phyloP scores from a whole-genome alignment of 2,113 vertebrate species.

The Astatoreochromis straeleni region DNA sequence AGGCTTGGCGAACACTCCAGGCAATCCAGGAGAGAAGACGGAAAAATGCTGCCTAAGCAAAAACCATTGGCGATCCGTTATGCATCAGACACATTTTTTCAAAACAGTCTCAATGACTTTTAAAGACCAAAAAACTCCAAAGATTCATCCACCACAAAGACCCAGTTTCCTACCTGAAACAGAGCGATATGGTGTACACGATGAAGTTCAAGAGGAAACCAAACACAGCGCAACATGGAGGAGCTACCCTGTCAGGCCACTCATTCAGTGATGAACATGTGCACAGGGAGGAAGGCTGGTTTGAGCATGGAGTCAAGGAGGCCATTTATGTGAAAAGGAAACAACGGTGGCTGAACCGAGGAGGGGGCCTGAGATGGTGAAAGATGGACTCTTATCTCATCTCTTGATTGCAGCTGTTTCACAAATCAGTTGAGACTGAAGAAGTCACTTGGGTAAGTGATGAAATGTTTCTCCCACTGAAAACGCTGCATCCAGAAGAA shows the following conservation, averaged over 20 bases:
- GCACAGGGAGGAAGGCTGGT: not conserved
- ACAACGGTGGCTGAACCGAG: fast-evolving
- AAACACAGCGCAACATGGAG: not conserved
- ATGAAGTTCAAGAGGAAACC: not conserved
- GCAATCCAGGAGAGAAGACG: not conserved
- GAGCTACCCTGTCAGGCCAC: not conserved
- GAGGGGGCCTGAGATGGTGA: not conserved
- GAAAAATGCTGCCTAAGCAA: not conserved
- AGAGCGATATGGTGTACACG: not conserved
- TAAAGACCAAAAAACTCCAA: not conserved
- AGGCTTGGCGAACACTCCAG: not conserved
- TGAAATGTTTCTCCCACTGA: not conserved
- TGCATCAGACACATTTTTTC: not conserved
- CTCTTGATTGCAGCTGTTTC: not conserved
- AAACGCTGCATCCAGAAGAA: not conserved
- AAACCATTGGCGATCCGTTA: not conserved
- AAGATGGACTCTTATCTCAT: not conserved
- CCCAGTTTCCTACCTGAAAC: not conserved
- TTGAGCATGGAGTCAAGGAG: not conserved
- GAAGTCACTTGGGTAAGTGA: not conserved
- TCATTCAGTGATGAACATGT: not conserved
- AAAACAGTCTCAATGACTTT: not conserved
- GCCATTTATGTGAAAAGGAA: not conserved
- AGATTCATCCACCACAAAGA: not conserved
- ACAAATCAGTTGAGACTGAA: not conserved